Conservation (phyloP, 2,888 invertebrate genomes). For the Chaitophorus viminalis region DNA sequence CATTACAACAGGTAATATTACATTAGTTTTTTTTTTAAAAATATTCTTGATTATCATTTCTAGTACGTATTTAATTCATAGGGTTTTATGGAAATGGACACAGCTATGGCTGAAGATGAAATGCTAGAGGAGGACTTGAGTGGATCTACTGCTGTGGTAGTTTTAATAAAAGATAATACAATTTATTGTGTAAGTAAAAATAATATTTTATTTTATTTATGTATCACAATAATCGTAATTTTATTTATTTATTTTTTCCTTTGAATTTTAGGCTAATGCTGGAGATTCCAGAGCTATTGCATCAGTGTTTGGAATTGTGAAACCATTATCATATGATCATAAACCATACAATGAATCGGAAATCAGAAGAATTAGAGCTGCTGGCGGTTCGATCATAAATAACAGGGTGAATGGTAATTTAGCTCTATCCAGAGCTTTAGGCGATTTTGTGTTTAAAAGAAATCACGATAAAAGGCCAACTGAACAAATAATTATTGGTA, state of each 20-base stretch:
- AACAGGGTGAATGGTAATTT: slow-evolving; percentile 98
- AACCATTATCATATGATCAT: slow-evolving; percentile 88
- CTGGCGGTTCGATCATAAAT: slow-evolving; percentile 97
- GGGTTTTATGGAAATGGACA: slow-evolving; percentile 92
- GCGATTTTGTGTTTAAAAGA: slow-evolving; percentile 96
- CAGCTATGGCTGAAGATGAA: slow-evolving; percentile 90
- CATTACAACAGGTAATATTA: slow-evolving; percentile 78
- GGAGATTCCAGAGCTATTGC: slow-evolving; percentile 97
- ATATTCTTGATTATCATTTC: too few relatives aligned
- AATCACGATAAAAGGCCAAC: slow-evolving; percentile 86
- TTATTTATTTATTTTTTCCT: not conserved
- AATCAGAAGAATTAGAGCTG: slow-evolving; percentile 86
- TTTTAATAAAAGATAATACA: slow-evolving; percentile 83
- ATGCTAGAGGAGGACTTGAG: slow-evolving; percentile 91
- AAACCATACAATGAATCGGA: slow-evolving; percentile 93
- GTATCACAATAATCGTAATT: not conserved
- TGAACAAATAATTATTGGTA: slow-evolving; percentile 97
- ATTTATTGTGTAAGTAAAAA: slow-evolving; percentile 81
- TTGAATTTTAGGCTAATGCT: slow-evolving; percentile 79
- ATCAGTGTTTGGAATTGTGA: slow-evolving; percentile 81
- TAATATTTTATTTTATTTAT: not conserved
- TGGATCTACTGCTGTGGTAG: slow-evolving; percentile 92
- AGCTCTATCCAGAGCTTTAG: slow-evolving; percentile 93
- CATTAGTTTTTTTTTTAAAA: not conserved
- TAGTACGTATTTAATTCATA: slow-evolving; percentile 66